Base-by-base conservation (phyloP, 2,113 vertebrate species). In the Sander lucioperca region DNA sequence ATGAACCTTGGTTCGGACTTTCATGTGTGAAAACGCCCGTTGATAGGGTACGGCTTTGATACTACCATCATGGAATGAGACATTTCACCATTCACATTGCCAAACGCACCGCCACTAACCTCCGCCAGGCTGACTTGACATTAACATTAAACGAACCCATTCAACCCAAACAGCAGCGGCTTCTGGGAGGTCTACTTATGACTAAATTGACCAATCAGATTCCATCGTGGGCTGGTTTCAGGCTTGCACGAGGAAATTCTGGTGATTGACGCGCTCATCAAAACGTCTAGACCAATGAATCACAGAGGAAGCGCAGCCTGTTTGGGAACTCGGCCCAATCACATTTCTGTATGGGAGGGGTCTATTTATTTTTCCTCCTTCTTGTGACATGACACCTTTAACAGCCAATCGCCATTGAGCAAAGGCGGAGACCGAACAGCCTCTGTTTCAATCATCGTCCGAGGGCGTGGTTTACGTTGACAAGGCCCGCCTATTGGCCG, bases 401-500 rank as follows among this genome's bases (percentile, higher is more conserved):
- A 1, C 6, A 64, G 14, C 94, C 86, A 93, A 94, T 95, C 33
- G 1, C 0, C 9, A 5, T 15, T 1, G 4, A 21, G 0, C 0
- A 8, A 8, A 30, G 95, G 90, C 85, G 91, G 85, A 79, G 56
- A 5, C 5, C 0, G 5, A 39, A 0, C 4, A 1, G 2, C n/a
- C 30, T 30, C 1, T 0, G 3, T 3, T 47, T 62, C 91, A 93
- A 95, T 80, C 90, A 91, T 23, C n/a, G 56, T n/a, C 27, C 9
- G 86, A 25, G 84, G 96, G 94, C 93, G 94, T 91, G 94, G 80
- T 45, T 89, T 93, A 90, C 86, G 53, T 86, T 82, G 93, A 87
- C 93, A 94, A 88, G 95, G 93, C 90, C 95, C 95, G 93, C 94
- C 95, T 85, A 91, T 91, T 95, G 95, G 94, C 95, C 95, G 95